A percentile compares a stretch with the other conserved stretches of the same genome.
Evolutionary conservation across 2,797 vertebrate species (phyloP).

Genomic region (Coccyzus lansbergi): DNA sequence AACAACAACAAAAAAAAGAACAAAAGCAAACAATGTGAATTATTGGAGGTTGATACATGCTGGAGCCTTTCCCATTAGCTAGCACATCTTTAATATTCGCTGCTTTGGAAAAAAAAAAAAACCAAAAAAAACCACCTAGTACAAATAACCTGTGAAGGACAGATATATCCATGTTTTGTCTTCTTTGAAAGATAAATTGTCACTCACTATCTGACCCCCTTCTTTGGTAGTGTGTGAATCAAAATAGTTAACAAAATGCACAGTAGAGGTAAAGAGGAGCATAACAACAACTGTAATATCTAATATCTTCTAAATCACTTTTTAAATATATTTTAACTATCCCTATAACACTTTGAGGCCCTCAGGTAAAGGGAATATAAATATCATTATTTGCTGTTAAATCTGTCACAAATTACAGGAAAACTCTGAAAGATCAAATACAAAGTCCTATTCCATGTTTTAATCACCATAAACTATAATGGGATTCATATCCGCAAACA

Average conservation of each 20-base stretch:
- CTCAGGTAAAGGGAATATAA: background rate
- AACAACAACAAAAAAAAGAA: too few species aligned
- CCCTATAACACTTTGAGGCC: background rate
- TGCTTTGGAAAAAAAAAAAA: background rate
- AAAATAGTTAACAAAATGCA: background rate
- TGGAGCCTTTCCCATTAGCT: background rate
- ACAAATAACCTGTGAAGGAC: background rate
- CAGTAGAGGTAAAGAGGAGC: background rate
- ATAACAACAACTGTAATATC: background rate
- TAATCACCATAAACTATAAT: slow-evolving; percentile 34
- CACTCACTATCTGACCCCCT: background rate
- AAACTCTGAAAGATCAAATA: background rate
- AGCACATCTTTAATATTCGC: background rate
- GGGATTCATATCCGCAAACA: slow-evolving; percentile 11
- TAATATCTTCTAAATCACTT: background rate
- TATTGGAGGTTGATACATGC: background rate
- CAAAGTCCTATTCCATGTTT: slow-evolving; percentile 13
- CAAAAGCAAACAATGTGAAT: background rate
- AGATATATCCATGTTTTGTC: background rate
- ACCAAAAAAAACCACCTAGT: background rate
- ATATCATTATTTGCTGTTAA: background rate
- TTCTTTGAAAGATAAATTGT: background rate
- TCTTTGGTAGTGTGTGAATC: background rate
- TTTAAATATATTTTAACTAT: background rate
- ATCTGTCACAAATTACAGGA: background rate